Percentiles rank a stretch among this genome's conserved stretches.
Evolutionary conservation across 1,140 invertebrate genomes (phyloP).

Genomic region (Vanessa atalanta): DNA sequence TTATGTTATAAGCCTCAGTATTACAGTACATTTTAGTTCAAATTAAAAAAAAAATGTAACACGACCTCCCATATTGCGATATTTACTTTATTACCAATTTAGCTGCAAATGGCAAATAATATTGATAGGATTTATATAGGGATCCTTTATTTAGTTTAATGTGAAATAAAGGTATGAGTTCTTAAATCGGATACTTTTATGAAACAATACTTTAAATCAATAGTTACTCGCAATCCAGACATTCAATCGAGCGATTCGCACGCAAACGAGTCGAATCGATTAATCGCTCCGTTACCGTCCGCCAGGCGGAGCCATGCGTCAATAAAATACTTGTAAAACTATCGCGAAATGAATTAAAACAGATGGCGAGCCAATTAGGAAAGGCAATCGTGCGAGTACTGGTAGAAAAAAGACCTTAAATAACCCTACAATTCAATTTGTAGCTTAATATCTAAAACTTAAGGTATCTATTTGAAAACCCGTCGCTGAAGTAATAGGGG

Average conservation of each 20-base stretch:
- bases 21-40: conserved; percentile 33
- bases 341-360: conserved; percentile 80
- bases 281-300: conserved; percentile 67
- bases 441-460: conserved; percentile 42
- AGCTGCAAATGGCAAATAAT: neutral
- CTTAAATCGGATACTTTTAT: neutral
- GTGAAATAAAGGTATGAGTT: neutral
- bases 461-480: conserved; percentile 50
- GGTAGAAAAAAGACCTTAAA: conserved; percentile 69
- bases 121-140: too few relatives aligned
- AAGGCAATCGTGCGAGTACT: conserved; percentile 77
- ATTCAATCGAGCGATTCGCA: conserved; percentile 64
- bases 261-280: conserved; percentile 69
- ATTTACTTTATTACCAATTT: neutral
- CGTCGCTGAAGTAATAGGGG: conserved; percentile 57
- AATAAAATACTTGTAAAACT: conserved; percentile 80
- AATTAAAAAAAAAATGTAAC: neutral
- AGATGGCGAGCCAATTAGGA: conserved; percentile 79
- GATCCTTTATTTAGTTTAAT: too few relatives aligned
- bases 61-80: conserved; percentile 59
- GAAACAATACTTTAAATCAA: conserved; percentile 19
- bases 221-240: conserved; percentile 51
- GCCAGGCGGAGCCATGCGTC: conserved; percentile 75
- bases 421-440: conserved; percentile 41
- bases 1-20: conserved; percentile 36